Conservation (phyloP, 2,797 vertebrate genomes). For the Acanthornis magna region DNA sequence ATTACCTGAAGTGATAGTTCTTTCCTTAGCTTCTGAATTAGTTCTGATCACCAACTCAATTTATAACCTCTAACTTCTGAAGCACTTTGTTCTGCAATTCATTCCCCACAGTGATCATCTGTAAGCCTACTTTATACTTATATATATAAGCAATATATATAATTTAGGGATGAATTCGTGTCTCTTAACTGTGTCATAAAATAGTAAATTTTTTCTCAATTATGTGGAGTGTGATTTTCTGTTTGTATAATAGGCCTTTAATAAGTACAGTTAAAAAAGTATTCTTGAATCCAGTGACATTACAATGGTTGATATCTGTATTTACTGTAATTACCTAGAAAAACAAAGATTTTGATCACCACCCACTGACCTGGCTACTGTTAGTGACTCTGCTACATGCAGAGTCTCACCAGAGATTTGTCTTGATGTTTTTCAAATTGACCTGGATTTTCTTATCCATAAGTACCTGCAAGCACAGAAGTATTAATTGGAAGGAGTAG, state of each 20-base stretch:
- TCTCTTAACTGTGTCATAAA: not conserved
- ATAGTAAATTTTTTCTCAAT: not conserved
- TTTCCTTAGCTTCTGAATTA: not conserved
- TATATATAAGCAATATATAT: not conserved
- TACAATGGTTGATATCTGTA: not conserved
- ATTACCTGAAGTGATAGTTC: not conserved
- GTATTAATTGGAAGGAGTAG: not conserved
- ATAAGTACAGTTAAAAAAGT: not conserved
- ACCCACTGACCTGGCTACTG: rapidly evolving
- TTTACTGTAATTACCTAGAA: not conserved
- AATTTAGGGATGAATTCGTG: not conserved
- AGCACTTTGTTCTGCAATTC: not conserved
- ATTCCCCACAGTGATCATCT: not conserved
- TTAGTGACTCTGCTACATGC: not conserved
- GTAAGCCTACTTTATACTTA: not conserved
- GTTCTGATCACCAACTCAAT: not conserved
- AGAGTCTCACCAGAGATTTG: not conserved
- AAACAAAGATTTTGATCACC: not conserved
- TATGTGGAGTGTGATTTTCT: not conserved
- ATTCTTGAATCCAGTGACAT: not conserved
- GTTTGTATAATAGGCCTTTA: not conserved
- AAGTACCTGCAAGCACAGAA: not conserved
- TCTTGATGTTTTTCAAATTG: not conserved
- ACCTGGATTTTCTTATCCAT: not conserved
- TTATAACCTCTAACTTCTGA: not conserved